A percentile compares a stretch with the other conserved stretches of the same genome.
Evolutionary conservation across 2,113 vertebrate species (phyloP).

Genomic region (Saccopteryx leptura): DNA sequence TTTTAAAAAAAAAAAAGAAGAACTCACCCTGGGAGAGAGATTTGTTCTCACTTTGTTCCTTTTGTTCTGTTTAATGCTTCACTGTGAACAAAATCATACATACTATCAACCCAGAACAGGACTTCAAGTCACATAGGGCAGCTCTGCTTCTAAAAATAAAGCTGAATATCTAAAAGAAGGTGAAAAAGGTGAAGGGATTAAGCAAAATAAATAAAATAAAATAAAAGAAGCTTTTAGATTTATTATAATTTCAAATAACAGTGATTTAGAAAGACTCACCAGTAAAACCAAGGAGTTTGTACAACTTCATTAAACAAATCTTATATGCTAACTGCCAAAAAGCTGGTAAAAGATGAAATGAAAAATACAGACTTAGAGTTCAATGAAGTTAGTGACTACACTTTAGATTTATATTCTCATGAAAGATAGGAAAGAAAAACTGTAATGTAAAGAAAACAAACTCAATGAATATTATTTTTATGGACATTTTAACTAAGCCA

Average conservation of each 20-base stretch:
- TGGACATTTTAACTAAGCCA: slow-evolving; percentile 40
- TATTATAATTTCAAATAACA: background rate
- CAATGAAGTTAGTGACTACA: background rate
- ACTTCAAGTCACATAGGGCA: slow-evolving; percentile 38
- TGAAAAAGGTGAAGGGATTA: too few species aligned
- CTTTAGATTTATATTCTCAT: slow-evolving; percentile 45
- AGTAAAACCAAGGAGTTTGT: slow-evolving; percentile 25
- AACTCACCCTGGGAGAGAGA: background rate
- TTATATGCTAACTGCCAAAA: background rate
- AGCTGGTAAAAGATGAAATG: slow-evolving; percentile 22
- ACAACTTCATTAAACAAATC: slow-evolving; percentile 60
- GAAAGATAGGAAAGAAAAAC: slow-evolving; percentile 18
- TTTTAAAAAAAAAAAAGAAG: background rate
- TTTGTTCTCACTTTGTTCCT: background rate
- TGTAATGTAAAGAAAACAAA: slow-evolving; percentile 53
- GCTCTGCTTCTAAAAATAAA: background rate
- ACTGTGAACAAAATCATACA: background rate
- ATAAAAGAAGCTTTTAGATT: slow-evolving; percentile 19
- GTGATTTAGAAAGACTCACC: slow-evolving; percentile 36
- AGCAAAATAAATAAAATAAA: too few species aligned
- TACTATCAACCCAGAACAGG: background rate
- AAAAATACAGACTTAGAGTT: slow-evolving; percentile 45
- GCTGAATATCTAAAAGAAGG: slow-evolving; percentile 6
- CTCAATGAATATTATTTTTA: slow-evolving; percentile 26
- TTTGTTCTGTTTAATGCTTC: slow-evolving; percentile 7